phyloP scores from a whole-genome alignment of 2,797 vertebrate species.

The Pelochelys cantorii region DNA sequence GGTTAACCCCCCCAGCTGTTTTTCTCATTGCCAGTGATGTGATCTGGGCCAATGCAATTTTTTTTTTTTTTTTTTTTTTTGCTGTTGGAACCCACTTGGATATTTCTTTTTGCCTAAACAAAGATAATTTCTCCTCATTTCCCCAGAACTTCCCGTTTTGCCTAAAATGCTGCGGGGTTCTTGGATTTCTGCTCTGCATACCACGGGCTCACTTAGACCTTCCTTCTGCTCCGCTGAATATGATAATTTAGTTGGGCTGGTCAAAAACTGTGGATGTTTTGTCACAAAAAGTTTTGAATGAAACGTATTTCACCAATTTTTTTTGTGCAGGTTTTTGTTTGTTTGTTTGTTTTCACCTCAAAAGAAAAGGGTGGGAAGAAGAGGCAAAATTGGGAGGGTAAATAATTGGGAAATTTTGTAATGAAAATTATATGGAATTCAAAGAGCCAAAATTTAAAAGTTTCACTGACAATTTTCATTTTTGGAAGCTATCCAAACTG shows the following conservation, averaged over 20 bases:
- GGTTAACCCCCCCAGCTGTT: not conserved
- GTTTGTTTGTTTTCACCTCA: not conserved
- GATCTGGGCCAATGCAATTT: not conserved
- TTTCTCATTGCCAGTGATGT: conserved; percentile 15
- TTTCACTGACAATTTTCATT: not conserved
- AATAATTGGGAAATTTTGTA: not conserved
- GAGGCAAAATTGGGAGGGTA: not conserved
- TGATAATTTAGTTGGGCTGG: not conserved
- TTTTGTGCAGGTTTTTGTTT: not conserved
- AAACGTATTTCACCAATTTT: not conserved
- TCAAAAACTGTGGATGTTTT: not conserved
- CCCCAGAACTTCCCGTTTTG: not conserved
- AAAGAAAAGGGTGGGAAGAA: not conserved
- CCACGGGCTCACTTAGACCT: not conserved
- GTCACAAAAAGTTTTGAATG: not conserved
- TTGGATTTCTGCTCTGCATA: not conserved
- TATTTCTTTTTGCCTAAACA: not conserved
- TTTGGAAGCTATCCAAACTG: not conserved
- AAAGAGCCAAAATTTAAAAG: not conserved
- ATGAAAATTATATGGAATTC: not conserved
- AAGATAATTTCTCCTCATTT: not conserved
- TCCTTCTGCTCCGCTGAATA: not conserved
- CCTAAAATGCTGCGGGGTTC: not conserved
- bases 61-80: conserved; percentile 47
- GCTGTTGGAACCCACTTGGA: not conserved